Base-by-base conservation (phyloP, 2,113 vertebrate genomes). In the Deroptyus accipitrinus region DNA sequence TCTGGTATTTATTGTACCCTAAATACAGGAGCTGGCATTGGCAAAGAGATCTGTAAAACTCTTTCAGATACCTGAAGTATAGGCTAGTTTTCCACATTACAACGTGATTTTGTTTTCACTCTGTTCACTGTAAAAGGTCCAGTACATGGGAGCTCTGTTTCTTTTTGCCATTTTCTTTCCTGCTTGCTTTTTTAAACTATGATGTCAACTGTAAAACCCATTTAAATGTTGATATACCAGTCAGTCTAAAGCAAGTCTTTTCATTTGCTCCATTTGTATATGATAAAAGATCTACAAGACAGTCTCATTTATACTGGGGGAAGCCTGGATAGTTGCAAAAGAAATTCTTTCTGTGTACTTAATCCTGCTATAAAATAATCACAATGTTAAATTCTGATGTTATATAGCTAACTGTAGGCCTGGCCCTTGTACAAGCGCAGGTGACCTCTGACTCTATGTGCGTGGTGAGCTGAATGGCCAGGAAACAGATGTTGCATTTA, bases 401-500 rank as follows among this genome's bases (percentile, higher is more conserved):
- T 19, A 1, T 2, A 8, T 61, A 84, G 19, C 28, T 51, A 22
- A 59, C 41, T 83, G 39, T 67, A 61, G 64, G 37, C 48, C 84
- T 94, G 91, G 44, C 84, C 80, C 9, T n/a, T 31, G 61, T 90
- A 37, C 68, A 83, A 28, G 72, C 22, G 11, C 86, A 31, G 44
- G n/a, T 95, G 88, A 76, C 77, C 81, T 49, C 51, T 88, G 88
- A 15, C 72, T 85, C 62, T 35, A 2, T 28, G 13, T 31, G 64
- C 52, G 6, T 19, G n/a, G 54, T 66, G 61, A 83, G 49, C 79
- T 86, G 74, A 79, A 83, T 89, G 86, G 77, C 70, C 91, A 91
- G 94, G 86, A 96, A 97, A 66, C 90, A 96, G 92, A 90, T 95
- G 94, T 48, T 82, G 31, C 7, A 25, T 88, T 92, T 90, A 94